These are phyloP conservation scores for Dreissena rostriformis DNA, from an alignment of 1,140 invertebrate genomes.

Conservation along the genomic window DNA sequence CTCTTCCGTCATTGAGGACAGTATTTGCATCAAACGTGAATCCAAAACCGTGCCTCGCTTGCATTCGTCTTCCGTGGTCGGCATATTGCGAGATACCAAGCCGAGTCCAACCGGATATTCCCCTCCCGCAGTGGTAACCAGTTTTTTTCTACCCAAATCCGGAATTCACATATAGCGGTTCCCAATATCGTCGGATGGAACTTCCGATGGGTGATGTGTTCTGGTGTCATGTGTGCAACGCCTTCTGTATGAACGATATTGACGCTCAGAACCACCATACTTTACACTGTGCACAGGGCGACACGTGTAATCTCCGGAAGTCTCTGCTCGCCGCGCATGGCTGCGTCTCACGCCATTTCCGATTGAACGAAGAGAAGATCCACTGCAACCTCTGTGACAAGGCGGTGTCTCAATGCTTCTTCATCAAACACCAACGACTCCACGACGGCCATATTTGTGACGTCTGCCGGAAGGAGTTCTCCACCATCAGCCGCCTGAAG, in stretches of 20 bases:
- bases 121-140: slow-evolving; percentile 22
- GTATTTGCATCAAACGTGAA: slow-evolving; percentile 38
- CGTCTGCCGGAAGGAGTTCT: slow-evolving; percentile 36
- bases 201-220: neutral
- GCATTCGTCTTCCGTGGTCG: slow-evolving; percentile 40
- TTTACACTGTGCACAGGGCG: slow-evolving; percentile 4
- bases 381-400: slow-evolving; percentile 48
- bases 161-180: neutral
- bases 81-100: neutral
- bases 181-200: neutral
- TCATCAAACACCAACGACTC: slow-evolving; percentile 46
- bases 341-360: slow-evolving; percentile 27
- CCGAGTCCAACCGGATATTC: neutral
- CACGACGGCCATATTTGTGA: slow-evolving; percentile 49
- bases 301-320: slow-evolving; percentile 25
- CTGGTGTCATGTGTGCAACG: slow-evolving; percentile 54
- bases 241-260: slow-evolving; percentile 25
- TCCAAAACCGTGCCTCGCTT: neutral
- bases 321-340: slow-evolving; percentile 1
- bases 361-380: slow-evolving; percentile 20
- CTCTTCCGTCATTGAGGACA: too few species aligned
- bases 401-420: slow-evolving; percentile 37
- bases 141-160: neutral
- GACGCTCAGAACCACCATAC: slow-evolving; percentile 28
- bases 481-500: slow-evolving; percentile 39